Conservation (phyloP, 2,113 vertebrate genomes). For the Murina feae region DNA sequence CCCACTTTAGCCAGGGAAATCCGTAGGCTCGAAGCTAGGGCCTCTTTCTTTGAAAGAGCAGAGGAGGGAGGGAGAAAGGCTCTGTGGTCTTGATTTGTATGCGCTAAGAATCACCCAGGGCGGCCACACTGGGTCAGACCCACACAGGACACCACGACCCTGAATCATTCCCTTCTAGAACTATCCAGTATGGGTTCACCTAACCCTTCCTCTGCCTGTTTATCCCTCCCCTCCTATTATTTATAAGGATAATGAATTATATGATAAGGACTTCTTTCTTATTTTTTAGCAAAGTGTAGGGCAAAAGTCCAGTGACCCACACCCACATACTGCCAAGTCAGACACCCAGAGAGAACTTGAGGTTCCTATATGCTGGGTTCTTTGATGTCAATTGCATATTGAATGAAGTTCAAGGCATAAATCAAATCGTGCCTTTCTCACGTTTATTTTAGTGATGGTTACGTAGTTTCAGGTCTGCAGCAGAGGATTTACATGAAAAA, state of each 20-base stretch:
- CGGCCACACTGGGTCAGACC: not conserved
- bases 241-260: not conserved
- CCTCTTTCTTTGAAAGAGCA: not conserved
- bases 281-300: not conserved
- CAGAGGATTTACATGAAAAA: not conserved
- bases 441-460: not conserved
- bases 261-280: not conserved
- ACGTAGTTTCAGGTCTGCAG: not conserved
- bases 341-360: not conserved
- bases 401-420: not conserved
- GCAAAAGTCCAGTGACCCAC: not conserved
- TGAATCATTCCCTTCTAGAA: not conserved
- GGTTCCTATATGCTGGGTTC: not conserved
- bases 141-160: not conserved
- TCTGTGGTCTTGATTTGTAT: not conserved
- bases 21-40: not conserved
- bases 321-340: not conserved
- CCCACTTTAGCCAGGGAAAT: not conserved
- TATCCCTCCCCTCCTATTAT: not conserved
- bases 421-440: not conserved
- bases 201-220: not conserved
- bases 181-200: accelerated
- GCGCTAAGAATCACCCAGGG: not conserved
- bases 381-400: not conserved
- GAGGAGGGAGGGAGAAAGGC: not conserved